A percentile compares a stretch with the other conserved stretches of the same genome.
These are phyloP conservation scores for Leptoteleia sp. DNA, from an alignment of 1,140 invertebrate genomes.

Conservation along the genomic window DNA sequence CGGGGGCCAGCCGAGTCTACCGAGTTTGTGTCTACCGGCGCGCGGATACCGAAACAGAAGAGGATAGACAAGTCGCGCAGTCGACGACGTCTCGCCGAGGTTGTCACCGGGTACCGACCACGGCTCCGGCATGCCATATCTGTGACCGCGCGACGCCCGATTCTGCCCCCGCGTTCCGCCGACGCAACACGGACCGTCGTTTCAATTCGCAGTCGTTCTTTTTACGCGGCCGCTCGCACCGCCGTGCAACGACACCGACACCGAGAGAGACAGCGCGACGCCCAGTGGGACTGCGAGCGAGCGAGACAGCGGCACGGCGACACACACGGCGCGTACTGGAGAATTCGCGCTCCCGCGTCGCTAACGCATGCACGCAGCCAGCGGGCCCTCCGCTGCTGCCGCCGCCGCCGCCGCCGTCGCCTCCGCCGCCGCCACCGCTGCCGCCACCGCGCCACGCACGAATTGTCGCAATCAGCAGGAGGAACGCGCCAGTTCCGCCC, in stretches of 20 bases:
- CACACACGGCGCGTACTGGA: too few relatives aligned
- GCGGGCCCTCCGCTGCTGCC: constrained; percentile 1
- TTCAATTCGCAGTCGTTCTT: too few relatives aligned
- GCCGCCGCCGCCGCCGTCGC: too few relatives aligned
- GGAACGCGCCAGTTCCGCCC: constrained; percentile 32
- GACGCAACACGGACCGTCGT: too few relatives aligned
- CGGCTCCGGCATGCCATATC: constrained; percentile 27
- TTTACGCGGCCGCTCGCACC: too few relatives aligned
- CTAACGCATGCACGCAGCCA: constrained; percentile 54
- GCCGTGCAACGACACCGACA: not conserved
- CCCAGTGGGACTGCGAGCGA: not conserved
- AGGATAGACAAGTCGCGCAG: constrained; percentile 63
- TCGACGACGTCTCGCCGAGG: constrained; percentile 40
- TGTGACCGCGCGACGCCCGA: not conserved
- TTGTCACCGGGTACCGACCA: constrained; percentile 48
- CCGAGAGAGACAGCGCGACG: constrained; percentile 4
- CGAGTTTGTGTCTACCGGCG: constrained; percentile 80
- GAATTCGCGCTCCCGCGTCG: constrained; percentile 54
- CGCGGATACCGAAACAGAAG: constrained; percentile 78
- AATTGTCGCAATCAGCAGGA: constrained; percentile 36
- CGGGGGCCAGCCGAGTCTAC: constrained; percentile 60
- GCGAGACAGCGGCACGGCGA: too few relatives aligned
- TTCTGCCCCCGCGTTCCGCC: not conserved
- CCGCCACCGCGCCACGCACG: constrained; percentile 39
- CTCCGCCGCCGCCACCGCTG: not conserved